Evolutionary conservation across 2,797 vertebrate genomes (phyloP).

Genomic region (Trachops cirrhosus): DNA sequence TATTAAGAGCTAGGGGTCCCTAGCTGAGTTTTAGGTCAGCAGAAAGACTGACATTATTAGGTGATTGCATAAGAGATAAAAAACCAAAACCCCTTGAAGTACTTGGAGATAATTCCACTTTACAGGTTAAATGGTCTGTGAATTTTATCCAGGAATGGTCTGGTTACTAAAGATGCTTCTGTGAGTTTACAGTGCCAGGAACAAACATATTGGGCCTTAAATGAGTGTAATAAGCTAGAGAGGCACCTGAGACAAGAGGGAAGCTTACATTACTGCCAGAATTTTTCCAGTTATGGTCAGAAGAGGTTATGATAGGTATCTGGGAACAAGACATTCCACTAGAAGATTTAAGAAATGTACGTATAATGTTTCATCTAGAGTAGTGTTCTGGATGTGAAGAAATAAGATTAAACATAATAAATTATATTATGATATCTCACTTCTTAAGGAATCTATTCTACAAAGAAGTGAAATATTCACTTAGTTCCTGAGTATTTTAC

Average conservation of each 20-base stretch:
- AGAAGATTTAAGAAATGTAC: neutral
- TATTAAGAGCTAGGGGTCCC: neutral
- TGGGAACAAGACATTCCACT: neutral
- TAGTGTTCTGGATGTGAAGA: neutral
- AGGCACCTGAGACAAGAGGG: neutral
- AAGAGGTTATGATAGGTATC: neutral
- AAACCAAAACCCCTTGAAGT: neutral
- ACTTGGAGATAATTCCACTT: neutral
- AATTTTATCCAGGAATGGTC: neutral
- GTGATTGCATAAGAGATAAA: neutral
- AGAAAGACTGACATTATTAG: neutral
- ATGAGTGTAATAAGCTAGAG: neutral
- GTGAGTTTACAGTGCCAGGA: neutral
- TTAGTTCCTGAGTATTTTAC: neutral
- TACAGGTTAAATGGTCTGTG: neutral
- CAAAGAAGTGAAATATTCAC: neutral
- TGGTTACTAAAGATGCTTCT: neutral
- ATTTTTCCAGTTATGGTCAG: neutral
- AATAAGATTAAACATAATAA: neutral
- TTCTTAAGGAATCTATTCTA: neutral
- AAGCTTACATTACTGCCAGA: neutral
- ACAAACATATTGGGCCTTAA: neutral
- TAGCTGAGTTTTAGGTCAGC: neutral
- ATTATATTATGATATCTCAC: neutral
- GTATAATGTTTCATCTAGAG: neutral